Evolutionary conservation across 2,113 vertebrate genomes (phyloP).

Genomic region (Ranitomeya imitator): DNA sequence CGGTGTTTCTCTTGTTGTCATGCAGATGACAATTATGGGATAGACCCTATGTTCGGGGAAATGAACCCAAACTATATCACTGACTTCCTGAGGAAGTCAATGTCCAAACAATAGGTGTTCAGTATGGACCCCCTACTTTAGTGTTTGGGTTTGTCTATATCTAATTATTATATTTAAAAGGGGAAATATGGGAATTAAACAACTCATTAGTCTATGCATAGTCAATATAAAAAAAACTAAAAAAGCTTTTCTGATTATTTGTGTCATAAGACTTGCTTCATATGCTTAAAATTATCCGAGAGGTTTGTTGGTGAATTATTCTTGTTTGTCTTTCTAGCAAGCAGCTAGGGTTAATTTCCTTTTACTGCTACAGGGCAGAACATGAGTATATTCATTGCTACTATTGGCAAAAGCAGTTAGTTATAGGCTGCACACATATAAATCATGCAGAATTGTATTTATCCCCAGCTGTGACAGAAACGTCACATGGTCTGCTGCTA

Average conservation of each 20-base stretch:
- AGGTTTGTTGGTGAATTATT: background rate
- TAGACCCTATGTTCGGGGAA: too few species aligned
- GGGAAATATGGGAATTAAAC: too few species aligned
- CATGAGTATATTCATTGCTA: constrained; percentile 23
- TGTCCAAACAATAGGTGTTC: too few species aligned
- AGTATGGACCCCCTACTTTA: too few species aligned
- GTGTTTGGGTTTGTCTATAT: too few species aligned
- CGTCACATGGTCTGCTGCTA: constrained; percentile 55
- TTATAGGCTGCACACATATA: constrained; percentile 39
- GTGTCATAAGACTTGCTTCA: background rate
- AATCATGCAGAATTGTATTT: constrained; percentile 46
- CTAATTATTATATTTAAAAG: too few species aligned
- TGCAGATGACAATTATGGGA: too few species aligned
- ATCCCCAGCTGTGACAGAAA: constrained; percentile 47
- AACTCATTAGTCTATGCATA: background rate
- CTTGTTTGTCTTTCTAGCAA: background rate
- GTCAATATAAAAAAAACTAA: background rate
- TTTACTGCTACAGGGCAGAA: constrained; percentile 49
- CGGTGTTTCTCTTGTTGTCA: too few species aligned
- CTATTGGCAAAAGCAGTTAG: constrained; percentile 15
- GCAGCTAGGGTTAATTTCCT: constrained; percentile 28
- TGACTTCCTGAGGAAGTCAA: too few species aligned
- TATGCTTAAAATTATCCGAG: background rate
- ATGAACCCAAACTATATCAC: too few species aligned
- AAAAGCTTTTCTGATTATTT: background rate